Percentiles rank a stretch among this genome's conserved stretches.
These are phyloP conservation scores for Bucco capensis DNA, from an alignment of 2,113 vertebrate species.

Conservation along the genomic window DNA sequence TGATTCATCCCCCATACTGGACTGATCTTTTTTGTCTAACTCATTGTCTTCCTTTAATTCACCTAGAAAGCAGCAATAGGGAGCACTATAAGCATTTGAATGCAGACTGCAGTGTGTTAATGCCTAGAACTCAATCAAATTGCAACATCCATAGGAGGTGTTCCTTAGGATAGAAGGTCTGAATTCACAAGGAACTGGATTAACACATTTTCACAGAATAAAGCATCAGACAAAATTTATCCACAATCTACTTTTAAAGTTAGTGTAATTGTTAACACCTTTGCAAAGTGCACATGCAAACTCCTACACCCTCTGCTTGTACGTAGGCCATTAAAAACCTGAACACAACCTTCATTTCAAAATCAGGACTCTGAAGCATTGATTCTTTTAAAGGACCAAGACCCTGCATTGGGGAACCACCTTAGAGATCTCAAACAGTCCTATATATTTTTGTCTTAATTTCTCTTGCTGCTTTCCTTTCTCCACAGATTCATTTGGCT, in stretches of 20 bases:
- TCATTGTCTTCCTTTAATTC: constrained; percentile 74
- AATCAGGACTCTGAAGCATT: not conserved
- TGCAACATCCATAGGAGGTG: not conserved
- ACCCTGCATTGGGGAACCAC: not conserved
- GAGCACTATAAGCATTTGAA: constrained; percentile 23
- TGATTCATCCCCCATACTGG: constrained; percentile 56
- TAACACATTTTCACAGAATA: not conserved
- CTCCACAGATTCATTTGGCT: not conserved
- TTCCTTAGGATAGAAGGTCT: not conserved
- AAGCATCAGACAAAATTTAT: not conserved
- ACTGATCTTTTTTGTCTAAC: constrained; percentile 70
- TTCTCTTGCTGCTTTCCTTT: not conserved
- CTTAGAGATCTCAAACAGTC: not conserved
- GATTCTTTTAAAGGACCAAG: not conserved
- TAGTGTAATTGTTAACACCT: not conserved
- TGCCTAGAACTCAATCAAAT: not conserved
- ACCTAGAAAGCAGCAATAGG: constrained; percentile 67
- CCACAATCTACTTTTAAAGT: not conserved
- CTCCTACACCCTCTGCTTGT: not conserved
- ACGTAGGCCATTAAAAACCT: not conserved
- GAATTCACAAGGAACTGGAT: not conserved
- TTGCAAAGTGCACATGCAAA: not conserved
- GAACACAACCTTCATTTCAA: not conserved
- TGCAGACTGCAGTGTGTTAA: not conserved
- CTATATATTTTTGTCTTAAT: not conserved